These are phyloP conservation scores for Cryptocephalus moraei DNA, from an alignment of 2,888 invertebrate species.

Conservation along the genomic window DNA sequence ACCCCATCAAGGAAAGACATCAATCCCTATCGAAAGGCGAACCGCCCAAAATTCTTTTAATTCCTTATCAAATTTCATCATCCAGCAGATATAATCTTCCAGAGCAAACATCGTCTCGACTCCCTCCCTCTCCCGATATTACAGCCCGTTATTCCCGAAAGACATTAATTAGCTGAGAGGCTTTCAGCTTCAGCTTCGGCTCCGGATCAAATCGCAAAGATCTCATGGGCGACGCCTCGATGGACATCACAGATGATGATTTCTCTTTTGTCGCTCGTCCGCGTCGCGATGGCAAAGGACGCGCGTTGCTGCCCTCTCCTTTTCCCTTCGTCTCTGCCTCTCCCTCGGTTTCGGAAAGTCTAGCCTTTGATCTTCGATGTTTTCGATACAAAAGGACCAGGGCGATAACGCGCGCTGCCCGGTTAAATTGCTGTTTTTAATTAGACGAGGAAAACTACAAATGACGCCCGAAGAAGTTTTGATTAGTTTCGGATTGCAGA, in stretches of 20 bases:
- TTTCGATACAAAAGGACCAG: slow-evolving; percentile 1
- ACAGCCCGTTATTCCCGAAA: slow-evolving; percentile 20
- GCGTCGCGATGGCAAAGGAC: slow-evolving; percentile 12
- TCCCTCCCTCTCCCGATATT: not conserved
- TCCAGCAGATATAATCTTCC: too few relatives aligned
- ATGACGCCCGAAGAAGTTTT: too few relatives aligned
- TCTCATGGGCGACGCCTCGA: slow-evolving; percentile 13
- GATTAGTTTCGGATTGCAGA: too few relatives aligned
- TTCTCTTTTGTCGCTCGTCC: slow-evolving; percentile 15
- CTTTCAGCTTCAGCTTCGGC: slow-evolving; percentile 19
- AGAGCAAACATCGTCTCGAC: too few relatives aligned
- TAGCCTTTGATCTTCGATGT: slow-evolving; percentile 12
- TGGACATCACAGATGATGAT: slow-evolving; percentile 14
- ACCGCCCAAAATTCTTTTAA: too few relatives aligned
- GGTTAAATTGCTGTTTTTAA: slow-evolving; percentile 3
- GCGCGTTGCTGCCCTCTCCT: slow-evolving; percentile 6
- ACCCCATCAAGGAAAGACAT: too few relatives aligned
- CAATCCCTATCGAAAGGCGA: too few relatives aligned
- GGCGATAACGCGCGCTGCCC: slow-evolving; percentile 2
- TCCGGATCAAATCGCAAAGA: slow-evolving; percentile 7
- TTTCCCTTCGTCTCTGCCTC: too few relatives aligned
- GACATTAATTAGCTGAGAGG: slow-evolving; percentile 33
- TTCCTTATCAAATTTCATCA: too few relatives aligned
- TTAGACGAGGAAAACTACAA: not conserved
- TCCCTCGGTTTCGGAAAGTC: slow-evolving; percentile 14